phyloP scores from a whole-genome alignment of 2,797 vertebrate species.

The Microchirus variegatus region DNA sequence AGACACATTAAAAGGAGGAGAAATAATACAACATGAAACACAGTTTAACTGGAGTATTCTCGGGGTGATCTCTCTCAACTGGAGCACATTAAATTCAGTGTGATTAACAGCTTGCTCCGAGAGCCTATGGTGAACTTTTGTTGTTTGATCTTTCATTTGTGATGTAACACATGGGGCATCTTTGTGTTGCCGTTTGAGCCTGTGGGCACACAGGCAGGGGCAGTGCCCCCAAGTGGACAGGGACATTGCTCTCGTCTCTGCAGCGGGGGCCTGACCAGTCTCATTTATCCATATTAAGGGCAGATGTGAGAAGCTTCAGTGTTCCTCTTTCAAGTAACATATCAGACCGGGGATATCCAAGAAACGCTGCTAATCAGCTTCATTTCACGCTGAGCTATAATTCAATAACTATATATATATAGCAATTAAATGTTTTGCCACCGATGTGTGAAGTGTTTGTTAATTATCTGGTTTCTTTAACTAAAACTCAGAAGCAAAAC shows the following conservation, averaged over 20 bases:
- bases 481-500: too few species aligned
- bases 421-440: too few species aligned
- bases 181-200: conserved; percentile 69
- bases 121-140: conserved; percentile 65
- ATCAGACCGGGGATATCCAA: conserved; percentile 19
- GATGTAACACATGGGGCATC: conserved; percentile 77
- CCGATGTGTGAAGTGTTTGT: too few species aligned
- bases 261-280: conserved; percentile 66
- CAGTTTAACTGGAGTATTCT: conserved; percentile 61
- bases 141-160: conserved; percentile 82
- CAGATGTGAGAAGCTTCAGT: conserved; percentile 33
- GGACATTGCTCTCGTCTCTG: conserved; percentile 61
- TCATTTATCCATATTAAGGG: conserved; percentile 58
- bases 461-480: too few species aligned
- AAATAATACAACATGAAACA: conserved; percentile 41
- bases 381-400: too few species aligned
- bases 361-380: conserved; percentile 9
- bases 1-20: conserved; percentile 28
- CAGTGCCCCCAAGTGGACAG: conserved; percentile 75
- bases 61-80: conserved; percentile 66
- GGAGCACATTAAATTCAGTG: conserved; percentile 73
- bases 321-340: conserved; percentile 24
- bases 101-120: conserved; percentile 75
- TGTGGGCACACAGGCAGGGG: conserved; percentile 67
- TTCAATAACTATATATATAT: too few species aligned